A percentile compares a stretch with the other conserved stretches of the same genome.
Evolutionary conservation across 2,888 invertebrate genomes (phyloP).

Genomic region (Sepiola atlantica): DNA sequence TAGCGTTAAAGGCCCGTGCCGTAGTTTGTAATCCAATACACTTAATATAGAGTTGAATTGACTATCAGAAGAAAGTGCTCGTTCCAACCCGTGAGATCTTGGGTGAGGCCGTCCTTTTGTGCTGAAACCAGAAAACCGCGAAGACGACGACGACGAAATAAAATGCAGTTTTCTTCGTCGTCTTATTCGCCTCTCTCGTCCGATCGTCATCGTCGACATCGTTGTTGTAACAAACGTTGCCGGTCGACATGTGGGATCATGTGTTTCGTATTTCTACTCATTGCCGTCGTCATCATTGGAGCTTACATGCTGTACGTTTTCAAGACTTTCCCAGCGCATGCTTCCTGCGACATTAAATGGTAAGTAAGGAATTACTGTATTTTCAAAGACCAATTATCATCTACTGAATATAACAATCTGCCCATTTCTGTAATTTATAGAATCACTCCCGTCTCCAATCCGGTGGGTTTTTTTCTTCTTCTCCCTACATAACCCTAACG

Average conservation of each 20-base stretch:
- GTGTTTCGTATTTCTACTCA: neutral
- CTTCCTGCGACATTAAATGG: constrained; percentile 41
- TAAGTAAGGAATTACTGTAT: neutral
- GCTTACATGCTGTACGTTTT: neutral
- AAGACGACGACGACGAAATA: neutral
- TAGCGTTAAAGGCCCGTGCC: neutral
- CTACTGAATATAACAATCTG: too few relatives aligned
- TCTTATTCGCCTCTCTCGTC: neutral
- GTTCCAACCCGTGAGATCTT: too few relatives aligned
- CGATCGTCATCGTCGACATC: neutral
- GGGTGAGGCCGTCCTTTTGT: neutral
- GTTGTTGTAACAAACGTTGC: neutral
- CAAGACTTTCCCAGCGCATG: neutral
- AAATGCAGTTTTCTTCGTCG: neutral
- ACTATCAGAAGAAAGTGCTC: too few relatives aligned
- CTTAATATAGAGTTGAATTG: too few relatives aligned
- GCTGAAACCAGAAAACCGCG: neutral
- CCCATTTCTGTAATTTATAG: too few relatives aligned
- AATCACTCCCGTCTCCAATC: too few relatives aligned
- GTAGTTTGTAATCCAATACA: neutral
- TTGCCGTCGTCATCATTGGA: neutral
- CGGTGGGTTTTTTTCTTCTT: too few relatives aligned
- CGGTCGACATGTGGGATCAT: neutral
- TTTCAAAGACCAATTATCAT: too few relatives aligned
- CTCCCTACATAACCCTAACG: too few relatives aligned